These are phyloP conservation scores for Pristionchus japonicus DNA, from an alignment of 2,888 invertebrate species.

Conservation along the genomic window DNA sequence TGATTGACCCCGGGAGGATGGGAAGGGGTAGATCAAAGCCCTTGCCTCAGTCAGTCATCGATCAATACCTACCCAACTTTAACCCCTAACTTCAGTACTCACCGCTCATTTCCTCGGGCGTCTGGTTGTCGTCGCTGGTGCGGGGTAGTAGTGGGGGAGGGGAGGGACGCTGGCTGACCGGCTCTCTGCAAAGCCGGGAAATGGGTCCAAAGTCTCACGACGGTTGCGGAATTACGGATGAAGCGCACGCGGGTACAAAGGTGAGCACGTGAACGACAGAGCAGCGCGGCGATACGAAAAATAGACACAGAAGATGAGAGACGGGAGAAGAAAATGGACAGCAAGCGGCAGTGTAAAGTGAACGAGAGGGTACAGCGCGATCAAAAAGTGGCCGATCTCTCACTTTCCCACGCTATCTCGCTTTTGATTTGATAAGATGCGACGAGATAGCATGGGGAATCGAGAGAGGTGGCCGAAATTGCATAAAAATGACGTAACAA, in stretches of 20 bases:
- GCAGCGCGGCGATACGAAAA: neutral
- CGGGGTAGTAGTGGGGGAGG: neutral
- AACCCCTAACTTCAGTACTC: neutral
- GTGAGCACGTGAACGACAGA: neutral
- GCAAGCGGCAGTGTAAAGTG: neutral
- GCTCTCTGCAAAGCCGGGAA: neutral
- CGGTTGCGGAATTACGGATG: neutral
- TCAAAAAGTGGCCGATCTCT: slow-evolving; percentile 30
- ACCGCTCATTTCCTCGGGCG: neutral
- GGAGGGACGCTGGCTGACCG: neutral
- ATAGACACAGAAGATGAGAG: neutral
- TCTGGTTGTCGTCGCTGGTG: neutral
- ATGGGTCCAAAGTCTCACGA: neutral
- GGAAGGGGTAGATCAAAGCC: neutral
- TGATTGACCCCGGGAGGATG: neutral
- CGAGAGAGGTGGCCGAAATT: neutral
- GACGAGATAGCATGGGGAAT: neutral
- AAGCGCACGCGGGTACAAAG: neutral
- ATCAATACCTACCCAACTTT: too few species aligned
- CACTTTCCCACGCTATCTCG: neutral
- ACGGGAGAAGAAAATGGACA: neutral
- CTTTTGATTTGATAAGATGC: neutral
- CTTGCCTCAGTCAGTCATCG: neutral
- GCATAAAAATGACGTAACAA: neutral
- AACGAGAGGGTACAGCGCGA: neutral